These are phyloP conservation scores for Barnardius zonarius DNA, from an alignment of 2,113 vertebrate genomes.

Conservation along the genomic window DNA sequence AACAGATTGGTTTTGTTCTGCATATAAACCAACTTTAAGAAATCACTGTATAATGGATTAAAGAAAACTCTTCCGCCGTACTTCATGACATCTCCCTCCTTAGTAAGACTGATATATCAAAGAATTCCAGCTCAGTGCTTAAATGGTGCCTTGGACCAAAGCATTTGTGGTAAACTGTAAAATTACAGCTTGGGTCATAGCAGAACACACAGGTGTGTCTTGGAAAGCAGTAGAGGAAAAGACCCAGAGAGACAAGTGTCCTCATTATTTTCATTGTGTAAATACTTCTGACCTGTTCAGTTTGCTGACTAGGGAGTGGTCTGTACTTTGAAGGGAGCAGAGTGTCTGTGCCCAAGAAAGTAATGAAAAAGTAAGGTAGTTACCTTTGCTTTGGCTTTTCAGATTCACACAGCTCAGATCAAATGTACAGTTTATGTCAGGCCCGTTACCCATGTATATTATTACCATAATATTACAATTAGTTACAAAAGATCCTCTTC, in stretches of 20 bases:
- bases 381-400: background rate
- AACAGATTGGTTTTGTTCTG: background rate
- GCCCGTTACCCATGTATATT: background rate
- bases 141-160: background rate
- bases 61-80: background rate
- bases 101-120: background rate
- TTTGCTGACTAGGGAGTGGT: background rate
- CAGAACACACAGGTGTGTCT: background rate
- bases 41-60: background rate
- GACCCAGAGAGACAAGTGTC: background rate
- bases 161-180: background rate
- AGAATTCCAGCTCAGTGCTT: background rate
- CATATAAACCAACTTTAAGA: background rate
- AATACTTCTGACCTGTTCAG: background rate
- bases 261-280: background rate
- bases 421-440: background rate
- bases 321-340: background rate
- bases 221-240: background rate
- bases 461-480: background rate
- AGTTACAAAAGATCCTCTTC: background rate
- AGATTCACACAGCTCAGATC: background rate
- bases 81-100: background rate
- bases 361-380: background rate
- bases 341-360: background rate
- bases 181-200: background rate